A percentile compares a stretch with the other conserved stretches of the same genome.
phyloP scores from a whole-genome alignment of 2,113 vertebrate genomes.

The Melanerpes formicivorus region DNA sequence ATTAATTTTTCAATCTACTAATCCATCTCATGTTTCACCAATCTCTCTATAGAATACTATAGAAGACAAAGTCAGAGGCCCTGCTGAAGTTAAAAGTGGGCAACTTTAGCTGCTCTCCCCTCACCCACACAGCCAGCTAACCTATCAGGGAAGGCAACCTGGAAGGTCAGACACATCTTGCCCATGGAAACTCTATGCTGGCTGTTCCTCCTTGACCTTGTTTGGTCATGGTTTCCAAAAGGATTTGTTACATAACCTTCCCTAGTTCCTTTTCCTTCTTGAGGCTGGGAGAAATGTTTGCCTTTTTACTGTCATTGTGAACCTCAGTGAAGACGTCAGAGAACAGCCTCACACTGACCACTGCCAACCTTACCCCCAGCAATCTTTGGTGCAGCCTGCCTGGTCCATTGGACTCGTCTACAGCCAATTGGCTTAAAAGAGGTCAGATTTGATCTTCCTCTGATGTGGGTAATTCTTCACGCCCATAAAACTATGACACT shows the following conservation, averaged over 20 bases:
- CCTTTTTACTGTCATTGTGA: neutral
- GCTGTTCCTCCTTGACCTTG: neutral
- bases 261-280: neutral
- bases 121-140: neutral
- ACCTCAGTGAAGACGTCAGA: neutral
- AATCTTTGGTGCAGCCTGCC: neutral
- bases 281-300: neutral
- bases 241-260: neutral
- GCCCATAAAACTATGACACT: neutral
- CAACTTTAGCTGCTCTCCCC: neutral
- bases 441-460: neutral
- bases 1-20: neutral
- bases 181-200: neutral
- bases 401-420: rapidly evolving
- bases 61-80: neutral
- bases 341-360: neutral
- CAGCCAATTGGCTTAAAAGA: neutral
- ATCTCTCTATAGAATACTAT: neutral
- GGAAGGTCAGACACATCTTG: neutral
- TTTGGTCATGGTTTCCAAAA: neutral
- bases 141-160: neutral
- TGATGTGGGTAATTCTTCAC: neutral
- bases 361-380: neutral
- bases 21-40: neutral
- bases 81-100: neutral